Evolutionary conservation across 1,140 invertebrate species (phyloP).

Genomic region (Elymnias hypermnestra): DNA sequence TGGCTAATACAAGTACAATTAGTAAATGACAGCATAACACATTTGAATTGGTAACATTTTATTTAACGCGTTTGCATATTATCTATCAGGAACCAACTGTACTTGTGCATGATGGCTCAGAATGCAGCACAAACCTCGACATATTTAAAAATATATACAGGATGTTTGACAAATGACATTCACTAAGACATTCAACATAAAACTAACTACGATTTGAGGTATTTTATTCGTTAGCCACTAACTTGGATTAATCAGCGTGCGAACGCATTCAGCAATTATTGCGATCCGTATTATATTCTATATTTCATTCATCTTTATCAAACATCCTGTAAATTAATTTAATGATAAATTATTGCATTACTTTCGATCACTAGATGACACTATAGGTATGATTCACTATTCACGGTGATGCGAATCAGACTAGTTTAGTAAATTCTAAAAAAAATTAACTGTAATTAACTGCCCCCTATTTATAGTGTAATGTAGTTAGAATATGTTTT

Average conservation of each 20-base stretch:
- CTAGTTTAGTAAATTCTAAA: constrained; percentile 68
- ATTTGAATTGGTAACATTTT: too few relatives aligned
- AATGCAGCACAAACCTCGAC: background rate
- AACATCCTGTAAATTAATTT: constrained; percentile 53
- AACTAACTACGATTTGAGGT: constrained; percentile 45
- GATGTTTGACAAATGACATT: constrained; percentile 56
- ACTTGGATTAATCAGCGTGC: constrained; percentile 31
- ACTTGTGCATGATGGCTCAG: too few relatives aligned
- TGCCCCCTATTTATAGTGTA: constrained; percentile 22
- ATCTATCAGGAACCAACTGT: too few relatives aligned
- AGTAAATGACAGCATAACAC: background rate
- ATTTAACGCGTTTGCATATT: too few relatives aligned
- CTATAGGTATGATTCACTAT: constrained; percentile 41
- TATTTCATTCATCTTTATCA: constrained; percentile 38
- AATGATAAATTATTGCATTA: constrained; percentile 45
- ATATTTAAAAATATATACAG: constrained; percentile 35
- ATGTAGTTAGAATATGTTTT: constrained; percentile 11
- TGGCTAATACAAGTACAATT: background rate
- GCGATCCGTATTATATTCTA: constrained; percentile 12
- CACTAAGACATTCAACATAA: constrained; percentile 21
- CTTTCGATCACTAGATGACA: constrained; percentile 35
- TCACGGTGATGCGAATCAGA: constrained; percentile 53
- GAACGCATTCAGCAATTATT: constrained; percentile 21
- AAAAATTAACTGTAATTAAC: constrained; percentile 46
- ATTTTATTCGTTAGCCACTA: constrained; percentile 40